Percentiles rank a stretch among this genome's conserved stretches.
These are phyloP conservation scores for Nematostella vectensis DNA, from an alignment of 92 coral and sea anemone species.

Conservation along the genomic window DNA sequence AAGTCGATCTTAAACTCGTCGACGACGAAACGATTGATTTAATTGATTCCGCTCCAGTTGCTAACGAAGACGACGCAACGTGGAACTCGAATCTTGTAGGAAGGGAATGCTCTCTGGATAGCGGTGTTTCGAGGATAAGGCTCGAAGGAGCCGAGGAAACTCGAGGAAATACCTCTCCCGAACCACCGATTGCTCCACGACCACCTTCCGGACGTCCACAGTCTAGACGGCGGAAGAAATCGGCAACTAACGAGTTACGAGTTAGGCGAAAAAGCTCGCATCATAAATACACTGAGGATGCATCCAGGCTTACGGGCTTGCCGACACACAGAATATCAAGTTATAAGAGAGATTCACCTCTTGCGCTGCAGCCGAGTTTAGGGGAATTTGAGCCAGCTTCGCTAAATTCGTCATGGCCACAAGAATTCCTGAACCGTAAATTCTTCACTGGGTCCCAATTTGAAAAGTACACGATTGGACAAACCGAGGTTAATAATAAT, in stretches of 20 bases:
- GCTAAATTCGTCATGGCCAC: constrained; percentile 60
- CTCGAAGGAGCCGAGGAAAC: constrained; percentile 14
- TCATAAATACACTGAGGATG: background rate
- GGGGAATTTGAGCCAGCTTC: constrained; percentile 7
- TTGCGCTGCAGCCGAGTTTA: too few relatives aligned
- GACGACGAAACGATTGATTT: constrained; percentile 84
- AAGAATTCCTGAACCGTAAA: constrained; percentile 32
- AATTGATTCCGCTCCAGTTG: constrained; percentile 67
- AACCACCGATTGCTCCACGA: constrained; percentile 29
- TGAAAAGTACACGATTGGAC: constrained; percentile 20
- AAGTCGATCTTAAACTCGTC: constrained; percentile 61
- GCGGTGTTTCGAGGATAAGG: constrained; percentile 10
- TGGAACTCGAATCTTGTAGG: background rate
- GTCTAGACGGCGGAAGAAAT: constrained; percentile 19
- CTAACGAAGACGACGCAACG: constrained; percentile 30
- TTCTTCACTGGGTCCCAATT: constrained; percentile 12
- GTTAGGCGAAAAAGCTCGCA: background rate
- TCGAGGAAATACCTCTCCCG: background rate
- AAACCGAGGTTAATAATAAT: constrained; percentile 33
- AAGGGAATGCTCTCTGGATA: constrained; percentile 14
- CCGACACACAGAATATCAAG: too few relatives aligned
- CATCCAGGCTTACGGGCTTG: too few relatives aligned
- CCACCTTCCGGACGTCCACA: constrained; percentile 70
- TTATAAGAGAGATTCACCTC: too few relatives aligned
- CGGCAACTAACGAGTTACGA: background rate